A percentile compares a stretch with the other conserved stretches of the same genome.
Conservation (phyloP, 2,113 vertebrate species). For the Chlamydotis undulata region DNA sequence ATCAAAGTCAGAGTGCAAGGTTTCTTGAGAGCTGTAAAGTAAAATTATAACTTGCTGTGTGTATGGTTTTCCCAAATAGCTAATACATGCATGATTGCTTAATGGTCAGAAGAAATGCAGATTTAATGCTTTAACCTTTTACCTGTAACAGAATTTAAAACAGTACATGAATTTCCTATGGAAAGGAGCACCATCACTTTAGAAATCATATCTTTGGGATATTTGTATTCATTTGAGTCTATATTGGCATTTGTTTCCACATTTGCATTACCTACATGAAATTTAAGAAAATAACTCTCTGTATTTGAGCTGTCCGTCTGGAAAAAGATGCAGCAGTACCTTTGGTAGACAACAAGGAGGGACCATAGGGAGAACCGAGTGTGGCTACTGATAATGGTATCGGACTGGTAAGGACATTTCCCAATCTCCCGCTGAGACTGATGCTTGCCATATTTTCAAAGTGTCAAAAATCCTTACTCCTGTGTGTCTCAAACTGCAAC, state of each 20-base stretch:
- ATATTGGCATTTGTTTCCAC: neutral
- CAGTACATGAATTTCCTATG: neutral
- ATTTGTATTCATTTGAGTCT: neutral
- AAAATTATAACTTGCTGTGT: neutral
- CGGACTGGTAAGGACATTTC: neutral
- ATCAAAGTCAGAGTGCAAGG: neutral
- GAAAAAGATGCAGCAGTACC: neutral
- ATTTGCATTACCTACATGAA: neutral
- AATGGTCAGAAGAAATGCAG: neutral
- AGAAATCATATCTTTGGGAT: neutral
- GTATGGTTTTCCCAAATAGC: neutral
- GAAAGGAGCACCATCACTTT: neutral
- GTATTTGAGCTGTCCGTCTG: neutral
- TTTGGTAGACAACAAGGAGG: neutral
- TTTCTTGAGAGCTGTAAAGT: neutral
- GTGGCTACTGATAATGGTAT: neutral
- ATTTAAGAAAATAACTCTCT: neutral
- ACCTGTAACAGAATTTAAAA: neutral
- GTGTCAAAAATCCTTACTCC: neutral
- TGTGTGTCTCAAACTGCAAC: neutral
- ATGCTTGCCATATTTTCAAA: neutral
- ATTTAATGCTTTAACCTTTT: neutral
- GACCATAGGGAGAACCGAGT: neutral
- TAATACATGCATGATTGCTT: neutral
- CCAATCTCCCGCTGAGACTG: neutral